Base-by-base conservation (phyloP, 37 sponge, comb jelly and placozoan species). In the Eunapius fragilis region DNA sequence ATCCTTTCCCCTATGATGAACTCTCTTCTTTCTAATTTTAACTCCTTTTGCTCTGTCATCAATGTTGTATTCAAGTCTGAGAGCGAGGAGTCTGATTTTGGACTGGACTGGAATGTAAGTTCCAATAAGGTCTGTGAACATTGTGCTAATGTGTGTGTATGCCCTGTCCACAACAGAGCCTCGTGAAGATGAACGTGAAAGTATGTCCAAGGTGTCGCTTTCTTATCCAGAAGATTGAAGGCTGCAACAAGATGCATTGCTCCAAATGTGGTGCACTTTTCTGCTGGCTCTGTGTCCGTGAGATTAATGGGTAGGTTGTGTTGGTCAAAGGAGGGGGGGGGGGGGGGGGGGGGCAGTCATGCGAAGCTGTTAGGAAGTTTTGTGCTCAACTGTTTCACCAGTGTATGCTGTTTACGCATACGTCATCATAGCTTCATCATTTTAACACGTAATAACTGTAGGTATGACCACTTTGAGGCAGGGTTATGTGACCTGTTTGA, bases 171-270 rank as follows among this genome's bases (percentile, higher is more conserved):
- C 7, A 23, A 2, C 70, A 93, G 93, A 70, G 80, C 47, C 19
- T 80, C 7, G 2, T 86, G 7, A 89, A 90, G 93, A 72, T 86
- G 38, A 76, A 76, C 75, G 90, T 86, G 28, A 86, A 47, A 41
- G 67, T 28, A 17, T 93, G 93, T 33, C 93, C 93, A 12, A 72
- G 47, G 2, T 93, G 93, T 71, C 50, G 70, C 26, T 67, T 28
- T 22, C 30, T 70, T n/a, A 86, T 93, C 37, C 83, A 85, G 75
- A 93, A 93, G 86, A 83, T 72, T 68, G 93, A 90, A 67, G 93
- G 93, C 69, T 93, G 93, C 72, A 93, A 93, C 77, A 83, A 93
- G 33, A 93, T 93, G 90, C 31, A 0, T 10, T 93, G 93, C 28
- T n/a, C 10, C 31, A 72, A 71, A 26, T 93, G 93, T 45, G 71